phyloP scores from a whole-genome alignment of 92 coral and sea anemone genomes.

The Meandrina meandrites region DNA sequence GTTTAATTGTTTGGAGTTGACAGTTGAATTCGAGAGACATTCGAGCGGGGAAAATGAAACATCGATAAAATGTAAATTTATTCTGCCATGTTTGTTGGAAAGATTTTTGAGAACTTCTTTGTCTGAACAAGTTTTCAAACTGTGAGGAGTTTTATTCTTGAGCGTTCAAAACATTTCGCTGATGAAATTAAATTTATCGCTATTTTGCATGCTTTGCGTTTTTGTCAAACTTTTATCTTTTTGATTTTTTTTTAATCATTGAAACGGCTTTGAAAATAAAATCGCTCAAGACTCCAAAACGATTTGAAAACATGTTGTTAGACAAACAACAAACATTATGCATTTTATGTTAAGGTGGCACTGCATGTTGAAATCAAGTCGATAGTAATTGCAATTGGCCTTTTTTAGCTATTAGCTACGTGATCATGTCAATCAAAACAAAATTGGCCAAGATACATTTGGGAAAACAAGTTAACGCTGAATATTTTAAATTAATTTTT shows the following conservation, averaged over 20 bases:
- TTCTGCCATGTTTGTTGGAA: background rate
- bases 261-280: background rate
- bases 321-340: no score
- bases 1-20: background rate
- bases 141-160: background rate
- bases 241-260: background rate
- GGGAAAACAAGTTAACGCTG: no score
- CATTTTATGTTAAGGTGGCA: background rate
- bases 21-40: background rate
- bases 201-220: background rate
- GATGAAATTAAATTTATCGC: background rate
- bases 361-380: background rate
- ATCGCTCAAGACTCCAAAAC: background rate
- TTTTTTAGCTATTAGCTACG: background rate
- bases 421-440: constrained; percentile 5
- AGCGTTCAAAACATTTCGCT: background rate
- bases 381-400: background rate
- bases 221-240: background rate
- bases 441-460: no score
- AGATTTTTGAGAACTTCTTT: background rate
- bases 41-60: background rate
- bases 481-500: background rate
- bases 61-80: background rate
- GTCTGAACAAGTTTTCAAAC: background rate
- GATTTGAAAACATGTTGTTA: background rate